Base-by-base conservation (phyloP, 2,888 invertebrate species). In the Yponomeuta sedellus region DNA sequence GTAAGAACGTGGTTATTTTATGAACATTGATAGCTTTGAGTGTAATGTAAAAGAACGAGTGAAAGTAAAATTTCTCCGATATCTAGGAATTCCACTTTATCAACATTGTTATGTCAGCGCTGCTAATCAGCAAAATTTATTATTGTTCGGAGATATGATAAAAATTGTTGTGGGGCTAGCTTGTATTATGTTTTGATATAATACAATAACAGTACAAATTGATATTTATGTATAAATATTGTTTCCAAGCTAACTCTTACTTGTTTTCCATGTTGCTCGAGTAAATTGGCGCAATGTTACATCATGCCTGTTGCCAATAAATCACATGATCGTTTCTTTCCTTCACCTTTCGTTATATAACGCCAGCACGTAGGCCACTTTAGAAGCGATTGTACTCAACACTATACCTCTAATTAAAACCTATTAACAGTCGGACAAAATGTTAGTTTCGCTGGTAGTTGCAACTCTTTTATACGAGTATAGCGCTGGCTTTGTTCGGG, bases 101-200 rank as follows among this genome's bases (percentile, higher is more conserved):
- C 25, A 12, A 20, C 8, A 59, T 59, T 59, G 11, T 20, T 59
- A 25, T 59, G 59, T 59, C 59, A 20, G n/a, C n/a, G n/a, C n/a
- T 1, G 8, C 10, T 20, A 10, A 59, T 62, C 62, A 28, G 62
- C 11, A 62, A 19, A 19, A 28, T 34, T 34, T 39, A 16, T 25
- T 62, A 62, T 62, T 62, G 62, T 25, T 34, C n/a, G 62, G 39
- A 62, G 62, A 62, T 62, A 40, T 40, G 34, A 39, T 62, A 62
- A 61, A 25, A 34, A 5, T 59, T 59, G 44, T 52, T 52, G 16
- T 16, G 44, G 44, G 44, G 5, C 44, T 52, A 52, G 44, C 16
- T 52, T 16, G 44, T 52, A 52, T 12, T 52, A 44, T 44, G 44
- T 52, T 52, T 16, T 52, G 44, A 52, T 52, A 16, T 12, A 16